These are phyloP conservation scores for Macroteleia sp. DNA, from an alignment of 2,888 invertebrate species.

Conservation along the genomic window DNA sequence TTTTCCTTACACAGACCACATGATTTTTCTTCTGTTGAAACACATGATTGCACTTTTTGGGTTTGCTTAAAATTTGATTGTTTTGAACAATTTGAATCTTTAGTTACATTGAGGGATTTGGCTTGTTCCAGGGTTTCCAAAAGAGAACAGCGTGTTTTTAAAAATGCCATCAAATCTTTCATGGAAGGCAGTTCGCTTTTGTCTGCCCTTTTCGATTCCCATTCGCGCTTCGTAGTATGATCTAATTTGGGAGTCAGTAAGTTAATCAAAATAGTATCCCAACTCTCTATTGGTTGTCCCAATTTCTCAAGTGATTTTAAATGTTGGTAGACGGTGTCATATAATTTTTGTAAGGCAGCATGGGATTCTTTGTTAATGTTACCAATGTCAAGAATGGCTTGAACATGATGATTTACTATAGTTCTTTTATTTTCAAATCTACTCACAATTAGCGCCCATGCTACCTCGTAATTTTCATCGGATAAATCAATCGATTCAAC, in stretches of 20 bases:
- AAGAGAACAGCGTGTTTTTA: too few species aligned
- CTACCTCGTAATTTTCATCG: neutral
- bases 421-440: neutral
- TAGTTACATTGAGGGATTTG: too few species aligned
- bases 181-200: too few species aligned
- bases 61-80: too few species aligned
- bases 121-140: too few species aligned
- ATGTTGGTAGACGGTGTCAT: constrained; percentile 14
- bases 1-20: too few species aligned
- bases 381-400: neutral
- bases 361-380: constrained; percentile 17
- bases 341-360: constrained; percentile 3
- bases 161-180: too few species aligned
- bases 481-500: too few species aligned
- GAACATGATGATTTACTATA: neutral
- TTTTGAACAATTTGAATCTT: too few species aligned
- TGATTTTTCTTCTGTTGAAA: too few species aligned
- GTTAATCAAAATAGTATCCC: constrained; percentile 18
- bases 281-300: constrained; percentile 27
- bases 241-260: neutral
- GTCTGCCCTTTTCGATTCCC: too few species aligned
- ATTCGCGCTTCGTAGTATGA: neutral
- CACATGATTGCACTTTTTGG: too few species aligned
- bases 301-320: constrained; percentile 10
- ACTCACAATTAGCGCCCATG: neutral